Evolutionary conservation across 2,888 invertebrate species (phyloP), one percentile per base, ranked within the genome.

Genomic region (Ceraclea dissimilis): DNA sequence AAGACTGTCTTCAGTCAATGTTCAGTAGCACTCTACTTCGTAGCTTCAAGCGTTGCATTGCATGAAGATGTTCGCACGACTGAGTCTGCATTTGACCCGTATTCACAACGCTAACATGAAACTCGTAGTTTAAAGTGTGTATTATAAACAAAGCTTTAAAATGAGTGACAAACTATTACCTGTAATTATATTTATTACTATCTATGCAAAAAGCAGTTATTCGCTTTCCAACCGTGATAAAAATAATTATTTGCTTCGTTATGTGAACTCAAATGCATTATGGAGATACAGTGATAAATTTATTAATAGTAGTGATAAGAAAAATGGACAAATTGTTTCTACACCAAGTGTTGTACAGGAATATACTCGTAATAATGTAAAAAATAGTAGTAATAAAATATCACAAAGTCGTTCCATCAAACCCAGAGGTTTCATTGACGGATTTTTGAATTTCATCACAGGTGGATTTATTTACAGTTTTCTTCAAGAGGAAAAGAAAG

Each of bases 401-500:
- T 13, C 39, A 8, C 39, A 39, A 39, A 13, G 39, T n/a, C 39
- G 39, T 13, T 39, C 39, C 5, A 13, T 39, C 4, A 13, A 39
- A 39, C 16, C 39, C 2, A 39, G 39, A 39, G 39, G 39, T 8
- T 39, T 39, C 2, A 13, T 39, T 13, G 39, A 39, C 13, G 39
- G 39, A 13, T 39, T 39, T 39, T 16, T 39, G 2, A 48, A 58
- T 34, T 58, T 62, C 16, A 49, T 62, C 13, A 54, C 51, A 0
- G 60, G 55, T 8, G 57, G 57, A 19, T 57, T 62, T 21, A 44
- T 56, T n/a, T 43, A 18, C 18, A 33, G 22, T 8, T 55, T 54
- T 19, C 16, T 39, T 6, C 39, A 26, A 8, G 58, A 56, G 13
- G 55, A 43, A 26, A 52, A 53, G 17, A 62, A 46, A 22, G 51